Evolutionary conservation across 2,113 vertebrate genomes (phyloP).

Genomic region (Mormyrus lacerda): DNA sequence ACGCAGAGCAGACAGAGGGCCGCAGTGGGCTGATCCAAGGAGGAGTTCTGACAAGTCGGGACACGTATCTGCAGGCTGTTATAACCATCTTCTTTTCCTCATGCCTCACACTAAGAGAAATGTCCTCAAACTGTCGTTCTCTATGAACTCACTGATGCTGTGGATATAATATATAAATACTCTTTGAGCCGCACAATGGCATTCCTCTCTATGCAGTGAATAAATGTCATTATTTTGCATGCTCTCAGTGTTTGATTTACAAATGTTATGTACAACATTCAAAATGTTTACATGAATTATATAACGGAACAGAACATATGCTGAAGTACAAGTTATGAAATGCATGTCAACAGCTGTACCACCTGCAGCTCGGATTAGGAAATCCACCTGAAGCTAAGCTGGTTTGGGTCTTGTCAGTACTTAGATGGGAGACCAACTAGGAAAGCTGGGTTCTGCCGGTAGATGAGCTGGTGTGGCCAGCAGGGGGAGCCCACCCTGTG

Average conservation of each 20-base stretch:
- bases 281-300: neutral
- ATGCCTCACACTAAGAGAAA: neutral
- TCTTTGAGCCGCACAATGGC: slow-evolving; percentile 19
- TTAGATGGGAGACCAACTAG: neutral
- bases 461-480: neutral
- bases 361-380: neutral
- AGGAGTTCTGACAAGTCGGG: neutral
- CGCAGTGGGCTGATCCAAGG: neutral
- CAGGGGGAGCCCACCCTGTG: neutral
- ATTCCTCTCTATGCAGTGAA: slow-evolving; percentile 50
- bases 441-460: neutral
- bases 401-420: neutral
- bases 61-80: neutral
- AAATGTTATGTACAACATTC: neutral
- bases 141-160: neutral
- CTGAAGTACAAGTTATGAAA: neutral
- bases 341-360: neutral
- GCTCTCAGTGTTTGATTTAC: neutral
- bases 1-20: neutral
- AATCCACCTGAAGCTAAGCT: neutral
- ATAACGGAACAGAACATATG: neutral
- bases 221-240: slow-evolving; percentile 50
- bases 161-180: slow-evolving; percentile 14
- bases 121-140: neutral
- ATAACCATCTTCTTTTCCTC: neutral